Conservation (phyloP, 2,113 vertebrate genomes). For the Epinephelus fuscoguttatus region DNA sequence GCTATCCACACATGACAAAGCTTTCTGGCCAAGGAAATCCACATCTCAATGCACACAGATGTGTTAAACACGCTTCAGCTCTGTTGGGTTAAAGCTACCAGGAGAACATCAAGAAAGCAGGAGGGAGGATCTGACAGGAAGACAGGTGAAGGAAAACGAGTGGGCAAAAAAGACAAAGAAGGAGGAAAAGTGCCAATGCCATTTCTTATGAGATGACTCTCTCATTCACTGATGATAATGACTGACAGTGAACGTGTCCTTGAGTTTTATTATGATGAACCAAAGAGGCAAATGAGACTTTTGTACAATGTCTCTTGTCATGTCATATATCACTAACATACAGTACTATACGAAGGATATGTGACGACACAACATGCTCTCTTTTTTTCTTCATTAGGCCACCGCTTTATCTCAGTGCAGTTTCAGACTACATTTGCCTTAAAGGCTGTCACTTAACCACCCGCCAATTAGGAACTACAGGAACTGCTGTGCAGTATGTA, state of each 20-base stretch:
- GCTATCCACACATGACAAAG: neutral
- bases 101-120: neutral
- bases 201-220: neutral
- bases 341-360: neutral
- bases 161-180: neutral
- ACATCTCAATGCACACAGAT: conserved; percentile 12
- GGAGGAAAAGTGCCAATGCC: neutral
- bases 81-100: neutral
- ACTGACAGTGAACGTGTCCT: neutral
- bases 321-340: neutral
- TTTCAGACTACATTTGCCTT: neutral
- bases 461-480: neutral
- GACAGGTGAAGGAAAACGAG: neutral
- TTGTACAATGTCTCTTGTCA: neutral
- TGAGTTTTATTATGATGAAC: neutral
- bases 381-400: neutral
- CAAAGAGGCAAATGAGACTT: neutral
- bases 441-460: neutral
- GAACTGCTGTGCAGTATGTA: neutral
- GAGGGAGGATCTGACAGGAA: neutral
- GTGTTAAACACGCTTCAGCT: neutral
- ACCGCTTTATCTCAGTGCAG: neutral
- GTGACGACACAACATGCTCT: neutral
- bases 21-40: neutral
- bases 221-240: neutral